These are phyloP conservation scores for Accipiter cooperii DNA, from an alignment of 2,113 vertebrate species.

Conservation along the genomic window DNA sequence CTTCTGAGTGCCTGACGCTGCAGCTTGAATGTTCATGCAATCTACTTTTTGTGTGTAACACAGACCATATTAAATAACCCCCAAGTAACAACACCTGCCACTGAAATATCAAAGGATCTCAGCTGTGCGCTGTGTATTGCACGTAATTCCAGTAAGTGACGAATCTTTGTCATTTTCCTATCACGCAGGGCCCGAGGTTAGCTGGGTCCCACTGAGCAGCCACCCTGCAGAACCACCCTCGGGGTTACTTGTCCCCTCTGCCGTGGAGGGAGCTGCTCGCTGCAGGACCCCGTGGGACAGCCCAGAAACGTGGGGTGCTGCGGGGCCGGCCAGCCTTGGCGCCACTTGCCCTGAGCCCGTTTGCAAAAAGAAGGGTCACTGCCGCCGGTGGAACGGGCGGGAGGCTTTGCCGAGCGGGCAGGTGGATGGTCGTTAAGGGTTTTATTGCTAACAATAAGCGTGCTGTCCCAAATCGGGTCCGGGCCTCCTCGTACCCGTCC, in stretches of 20 bases:
- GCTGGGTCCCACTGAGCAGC: background rate
- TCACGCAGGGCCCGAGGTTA: background rate
- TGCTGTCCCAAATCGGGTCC: background rate
- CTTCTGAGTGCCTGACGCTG: background rate
- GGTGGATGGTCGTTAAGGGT: background rate
- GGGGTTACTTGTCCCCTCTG: background rate
- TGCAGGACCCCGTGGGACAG: background rate
- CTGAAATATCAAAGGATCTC: background rate
- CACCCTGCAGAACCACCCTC: no score
- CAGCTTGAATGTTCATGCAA: background rate
- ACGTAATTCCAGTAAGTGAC: background rate
- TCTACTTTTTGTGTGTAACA: background rate
- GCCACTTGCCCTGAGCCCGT: rapidly evolving
- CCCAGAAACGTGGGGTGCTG: background rate
- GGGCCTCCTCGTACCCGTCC: background rate
- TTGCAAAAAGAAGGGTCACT: background rate
- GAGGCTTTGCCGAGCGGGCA: background rate
- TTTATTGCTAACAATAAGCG: background rate
- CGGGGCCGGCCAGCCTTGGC: background rate
- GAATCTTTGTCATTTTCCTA: background rate
- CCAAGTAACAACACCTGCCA: background rate
- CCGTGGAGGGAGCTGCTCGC: rapidly evolving
- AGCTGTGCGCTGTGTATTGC: background rate
- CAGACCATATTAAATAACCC: background rate
- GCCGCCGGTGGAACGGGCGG: no score